A percentile compares a stretch with the other conserved stretches of the same genome.
phyloP scores from a whole-genome alignment of 1,140 invertebrate genomes.

The Phortica variegata region DNA sequence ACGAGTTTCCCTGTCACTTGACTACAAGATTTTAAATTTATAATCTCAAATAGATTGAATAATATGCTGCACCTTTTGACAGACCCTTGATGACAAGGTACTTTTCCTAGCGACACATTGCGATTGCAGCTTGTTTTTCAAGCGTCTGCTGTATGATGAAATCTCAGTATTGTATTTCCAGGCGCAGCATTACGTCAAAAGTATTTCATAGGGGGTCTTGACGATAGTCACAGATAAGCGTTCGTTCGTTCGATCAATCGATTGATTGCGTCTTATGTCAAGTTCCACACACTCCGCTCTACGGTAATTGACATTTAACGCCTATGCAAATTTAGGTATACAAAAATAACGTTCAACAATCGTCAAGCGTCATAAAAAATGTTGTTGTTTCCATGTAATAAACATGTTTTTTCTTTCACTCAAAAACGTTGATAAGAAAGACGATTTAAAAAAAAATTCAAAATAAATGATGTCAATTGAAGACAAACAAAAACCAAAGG shows the following conservation, averaged over 20 bases:
- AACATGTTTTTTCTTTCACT: conserved; percentile 53
- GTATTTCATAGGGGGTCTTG: conserved; percentile 18
- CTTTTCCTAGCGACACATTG: no score
- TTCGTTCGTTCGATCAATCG: no score
- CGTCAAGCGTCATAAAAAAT: conserved; percentile 29
- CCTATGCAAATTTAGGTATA: conserved; percentile 13
- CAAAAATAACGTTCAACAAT: conserved; percentile 16
- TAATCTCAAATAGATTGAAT: no score
- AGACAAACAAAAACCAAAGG: conserved; percentile 3
- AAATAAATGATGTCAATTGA: conserved; percentile 11
- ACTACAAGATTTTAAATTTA: no score
- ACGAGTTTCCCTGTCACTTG: no score
- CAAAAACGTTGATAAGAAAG: conserved; percentile 28
- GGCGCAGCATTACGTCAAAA: conserved; percentile 40
- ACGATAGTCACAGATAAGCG: conserved; percentile 29
- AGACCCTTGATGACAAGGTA: no score
- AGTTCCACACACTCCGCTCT: no score
- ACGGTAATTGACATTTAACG: conserved; percentile 29
- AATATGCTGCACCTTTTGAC: no score
- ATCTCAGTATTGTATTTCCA: no score
- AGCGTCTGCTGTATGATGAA: no score
- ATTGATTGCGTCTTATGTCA: no score
- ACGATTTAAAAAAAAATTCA: not conserved
- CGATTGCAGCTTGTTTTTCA: no score
- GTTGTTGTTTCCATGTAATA: conserved; percentile 35